Evolutionary conservation across 2,113 vertebrate genomes (phyloP).

Genomic region (Reinhardtius hippoglossoides): DNA sequence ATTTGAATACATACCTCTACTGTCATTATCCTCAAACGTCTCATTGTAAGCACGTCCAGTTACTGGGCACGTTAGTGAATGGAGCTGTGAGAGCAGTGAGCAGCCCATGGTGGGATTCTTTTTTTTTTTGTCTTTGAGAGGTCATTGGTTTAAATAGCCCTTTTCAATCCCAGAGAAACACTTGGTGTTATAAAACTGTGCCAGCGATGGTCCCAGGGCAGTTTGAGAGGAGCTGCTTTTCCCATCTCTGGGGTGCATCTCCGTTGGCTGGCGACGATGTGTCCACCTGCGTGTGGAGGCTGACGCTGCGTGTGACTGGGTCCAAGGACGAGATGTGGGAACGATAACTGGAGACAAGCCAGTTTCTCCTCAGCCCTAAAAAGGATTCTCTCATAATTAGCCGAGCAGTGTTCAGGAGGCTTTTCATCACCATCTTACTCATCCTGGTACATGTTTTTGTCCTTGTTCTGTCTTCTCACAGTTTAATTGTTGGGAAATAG

Average conservation of each 20-base stretch:
- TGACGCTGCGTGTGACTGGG: constrained; percentile 35
- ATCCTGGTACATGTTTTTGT: constrained; percentile 22
- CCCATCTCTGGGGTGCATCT: constrained; percentile 74
- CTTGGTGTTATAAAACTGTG: constrained; percentile 50
- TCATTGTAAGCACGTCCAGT: constrained; percentile 56
- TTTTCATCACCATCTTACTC: constrained; percentile 36
- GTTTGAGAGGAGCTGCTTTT: constrained; percentile 62
- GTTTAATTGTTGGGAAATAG: constrained; percentile 1
- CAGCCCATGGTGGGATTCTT: constrained; percentile 45
- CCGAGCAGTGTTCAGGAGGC: constrained; percentile 23
- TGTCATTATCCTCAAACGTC: constrained; percentile 45
- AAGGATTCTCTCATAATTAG: constrained; percentile 56
- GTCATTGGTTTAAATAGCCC: constrained; percentile 53
- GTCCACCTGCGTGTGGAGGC: constrained; percentile 61
- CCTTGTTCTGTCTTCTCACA: constrained; percentile 24
- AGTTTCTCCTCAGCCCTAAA: constrained; percentile 45
- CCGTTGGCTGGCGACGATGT: constrained; percentile 53
- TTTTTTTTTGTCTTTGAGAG: constrained; percentile 22
- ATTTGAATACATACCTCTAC: constrained; percentile 66
- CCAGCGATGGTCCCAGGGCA: constrained; percentile 48
- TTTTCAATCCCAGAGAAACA: constrained; percentile 57
- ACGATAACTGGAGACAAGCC: constrained; percentile 45
- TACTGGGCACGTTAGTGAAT: constrained; percentile 46
- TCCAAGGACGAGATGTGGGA: constrained; percentile 50
- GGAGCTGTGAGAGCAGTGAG: constrained; percentile 50